These are phyloP conservation scores for Sussaba pulchella DNA, from an alignment of 2,888 invertebrate species.

Conservation along the genomic window DNA sequence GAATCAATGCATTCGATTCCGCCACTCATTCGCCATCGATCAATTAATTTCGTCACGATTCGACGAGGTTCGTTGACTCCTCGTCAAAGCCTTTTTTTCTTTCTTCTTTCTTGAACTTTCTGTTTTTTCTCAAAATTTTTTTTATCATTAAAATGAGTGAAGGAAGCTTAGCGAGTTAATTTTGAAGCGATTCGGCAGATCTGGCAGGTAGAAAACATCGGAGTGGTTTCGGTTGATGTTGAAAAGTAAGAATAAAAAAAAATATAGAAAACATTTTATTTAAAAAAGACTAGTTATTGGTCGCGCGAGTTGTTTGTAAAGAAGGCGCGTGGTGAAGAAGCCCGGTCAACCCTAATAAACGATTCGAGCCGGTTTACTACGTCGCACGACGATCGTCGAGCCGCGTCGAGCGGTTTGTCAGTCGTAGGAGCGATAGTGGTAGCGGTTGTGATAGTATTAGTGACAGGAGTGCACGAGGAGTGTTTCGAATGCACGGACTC, in stretches of 20 bases:
- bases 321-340: conserved; percentile 5
- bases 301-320: conserved; percentile 9
- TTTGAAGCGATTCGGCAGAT: too few relatives aligned
- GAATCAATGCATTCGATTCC: not conserved
- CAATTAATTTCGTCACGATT: conserved; percentile 24
- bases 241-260: too few relatives aligned
- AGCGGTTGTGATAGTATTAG: too few relatives aligned
- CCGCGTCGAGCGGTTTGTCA: not conserved
- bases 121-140: too few relatives aligned
- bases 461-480: conserved; percentile 40
- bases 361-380: conserved; percentile 55
- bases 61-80: conserved; percentile 52
- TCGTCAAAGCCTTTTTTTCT: conserved; percentile 1
- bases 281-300: not conserved
- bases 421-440: too few relatives aligned
- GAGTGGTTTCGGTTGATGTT: too few relatives aligned
- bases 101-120: not conserved
- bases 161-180: too few relatives aligned
- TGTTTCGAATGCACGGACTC: not conserved
- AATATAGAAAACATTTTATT: too few relatives aligned
- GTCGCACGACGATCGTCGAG: not conserved
- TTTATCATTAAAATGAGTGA: too few relatives aligned
- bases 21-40: conserved; percentile 9
- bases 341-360: conserved; percentile 37
- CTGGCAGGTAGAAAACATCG: too few relatives aligned